phyloP scores from a whole-genome alignment of 2,888 invertebrate genomes.

The Deroplatys truncata region DNA sequence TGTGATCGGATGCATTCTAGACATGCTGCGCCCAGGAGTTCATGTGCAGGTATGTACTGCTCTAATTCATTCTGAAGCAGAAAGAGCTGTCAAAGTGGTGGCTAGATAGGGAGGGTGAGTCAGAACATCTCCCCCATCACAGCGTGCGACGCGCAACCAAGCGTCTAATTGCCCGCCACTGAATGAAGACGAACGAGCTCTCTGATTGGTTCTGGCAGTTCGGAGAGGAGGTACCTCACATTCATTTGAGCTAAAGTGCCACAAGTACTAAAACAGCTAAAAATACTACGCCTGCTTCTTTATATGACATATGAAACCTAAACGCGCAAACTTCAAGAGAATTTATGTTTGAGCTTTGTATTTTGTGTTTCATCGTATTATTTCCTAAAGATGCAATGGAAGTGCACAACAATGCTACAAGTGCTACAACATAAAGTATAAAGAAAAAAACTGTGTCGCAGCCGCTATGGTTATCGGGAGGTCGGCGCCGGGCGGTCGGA shows the following conservation, averaged over 20 bases:
- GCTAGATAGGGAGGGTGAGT: not conserved
- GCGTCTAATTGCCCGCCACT: slow-evolving; percentile 65
- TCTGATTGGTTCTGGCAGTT: slow-evolving; percentile 55
- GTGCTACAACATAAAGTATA: no score
- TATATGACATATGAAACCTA: no score
- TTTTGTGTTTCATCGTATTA: no score
- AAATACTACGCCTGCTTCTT: no score
- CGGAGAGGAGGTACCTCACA: not conserved
- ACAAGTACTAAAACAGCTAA: not conserved
- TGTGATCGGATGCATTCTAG: no score
- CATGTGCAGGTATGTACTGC: not conserved
- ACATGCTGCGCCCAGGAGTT: not conserved
- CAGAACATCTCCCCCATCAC: not conserved
- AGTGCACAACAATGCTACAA: no score
- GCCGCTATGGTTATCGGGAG: no score
- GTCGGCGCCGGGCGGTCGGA: no score
- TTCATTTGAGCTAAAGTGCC: not conserved
- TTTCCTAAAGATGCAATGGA: no score
- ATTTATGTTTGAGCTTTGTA: no score
- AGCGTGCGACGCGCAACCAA: slow-evolving; percentile 48
- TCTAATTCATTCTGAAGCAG: not conserved
- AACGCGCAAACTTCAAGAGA: no score
- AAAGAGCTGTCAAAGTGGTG: not conserved
- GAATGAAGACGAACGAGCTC: slow-evolving; percentile 67
- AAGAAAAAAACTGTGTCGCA: no score